phyloP scores from a whole-genome alignment of 2,797 vertebrate genomes.

The Fundulus diaphanus region DNA sequence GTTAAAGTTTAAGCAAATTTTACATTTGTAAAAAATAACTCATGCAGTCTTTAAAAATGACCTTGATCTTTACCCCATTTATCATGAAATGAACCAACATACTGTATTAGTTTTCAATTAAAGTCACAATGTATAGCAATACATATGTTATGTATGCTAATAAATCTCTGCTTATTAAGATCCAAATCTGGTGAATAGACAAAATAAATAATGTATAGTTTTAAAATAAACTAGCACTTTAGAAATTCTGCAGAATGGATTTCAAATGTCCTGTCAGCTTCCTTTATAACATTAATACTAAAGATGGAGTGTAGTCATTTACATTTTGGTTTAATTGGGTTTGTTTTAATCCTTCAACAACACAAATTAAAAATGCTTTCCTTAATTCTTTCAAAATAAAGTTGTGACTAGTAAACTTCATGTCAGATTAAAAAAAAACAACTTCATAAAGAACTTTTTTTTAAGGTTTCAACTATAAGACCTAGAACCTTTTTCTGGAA shows the following conservation, averaged over 20 bases:
- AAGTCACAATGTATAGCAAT: background rate
- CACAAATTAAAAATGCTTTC: background rate
- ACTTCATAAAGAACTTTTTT: background rate
- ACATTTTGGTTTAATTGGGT: background rate
- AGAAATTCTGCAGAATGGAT: background rate
- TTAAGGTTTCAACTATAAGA: background rate
- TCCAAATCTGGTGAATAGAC: background rate
- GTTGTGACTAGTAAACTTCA: background rate
- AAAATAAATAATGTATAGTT: background rate
- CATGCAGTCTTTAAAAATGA: conserved; percentile 3
- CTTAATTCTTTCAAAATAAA: background rate
- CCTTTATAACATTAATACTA: background rate
- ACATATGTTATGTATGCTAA: background rate
- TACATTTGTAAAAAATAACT: background rate
- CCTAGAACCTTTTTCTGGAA: background rate
- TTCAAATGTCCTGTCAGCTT: background rate
- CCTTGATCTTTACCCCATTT: background rate
- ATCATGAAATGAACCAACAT: background rate
- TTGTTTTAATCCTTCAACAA: background rate
- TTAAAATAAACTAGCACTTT: background rate
- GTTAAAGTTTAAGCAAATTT: background rate
- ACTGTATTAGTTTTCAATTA: background rate
- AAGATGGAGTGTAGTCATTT: background rate
- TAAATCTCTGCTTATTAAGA: background rate
- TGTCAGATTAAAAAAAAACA: background rate